phyloP scores from a whole-genome alignment of 2,113 vertebrate species.

The Zapornia atra region DNA sequence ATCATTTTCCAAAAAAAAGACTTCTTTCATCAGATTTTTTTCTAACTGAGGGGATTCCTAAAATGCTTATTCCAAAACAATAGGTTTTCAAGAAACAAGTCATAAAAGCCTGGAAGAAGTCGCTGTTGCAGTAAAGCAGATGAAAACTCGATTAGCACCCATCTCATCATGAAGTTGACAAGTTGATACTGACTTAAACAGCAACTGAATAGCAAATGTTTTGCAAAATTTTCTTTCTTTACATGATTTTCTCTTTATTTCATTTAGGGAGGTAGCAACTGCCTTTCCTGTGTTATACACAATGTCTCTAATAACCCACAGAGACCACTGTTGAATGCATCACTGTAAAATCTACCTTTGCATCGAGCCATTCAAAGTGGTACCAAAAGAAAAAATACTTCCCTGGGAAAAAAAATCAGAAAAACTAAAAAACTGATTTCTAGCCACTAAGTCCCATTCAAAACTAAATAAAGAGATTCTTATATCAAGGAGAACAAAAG shows the following conservation, averaged over 20 bases:
- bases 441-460: background rate
- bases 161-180: background rate
- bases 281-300: background rate
- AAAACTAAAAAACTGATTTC: background rate
- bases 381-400: background rate
- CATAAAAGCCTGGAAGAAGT: background rate
- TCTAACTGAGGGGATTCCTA: background rate
- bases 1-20: background rate
- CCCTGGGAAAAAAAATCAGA: background rate
- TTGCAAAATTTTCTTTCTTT: background rate
- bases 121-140: background rate
- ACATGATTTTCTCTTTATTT: background rate
- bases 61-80: background rate
- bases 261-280: background rate
- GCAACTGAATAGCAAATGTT: background rate
- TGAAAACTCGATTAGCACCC: background rate
- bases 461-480: background rate
- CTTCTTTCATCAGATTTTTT: constrained; percentile 4
- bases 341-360: background rate
- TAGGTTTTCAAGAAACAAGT: background rate
- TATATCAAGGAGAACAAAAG: background rate
- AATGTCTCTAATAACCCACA: background rate
- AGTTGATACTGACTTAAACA: background rate
- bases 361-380: background rate
- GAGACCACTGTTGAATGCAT: background rate